Evolutionary conservation across 1,140 invertebrate species (phyloP), one percentile per base, ranked within the genome.

Genomic region (Musca domestica): DNA sequence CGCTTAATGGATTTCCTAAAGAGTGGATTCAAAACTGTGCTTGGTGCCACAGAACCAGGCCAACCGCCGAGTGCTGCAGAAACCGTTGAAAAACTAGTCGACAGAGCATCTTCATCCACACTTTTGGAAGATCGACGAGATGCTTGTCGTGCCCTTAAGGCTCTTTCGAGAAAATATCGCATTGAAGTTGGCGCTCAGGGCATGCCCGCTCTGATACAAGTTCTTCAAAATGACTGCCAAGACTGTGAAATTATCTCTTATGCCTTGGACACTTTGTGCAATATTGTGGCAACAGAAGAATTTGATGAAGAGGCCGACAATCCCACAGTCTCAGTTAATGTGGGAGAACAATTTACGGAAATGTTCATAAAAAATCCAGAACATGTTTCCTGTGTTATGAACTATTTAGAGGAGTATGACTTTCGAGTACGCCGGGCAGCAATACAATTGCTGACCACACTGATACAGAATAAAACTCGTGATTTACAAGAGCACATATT

Each of bases 281-380:
- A 96, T 83, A 88, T 99, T 66, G 95, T 95, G 68, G 91, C 89
- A 19, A 90, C 91, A 73, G 91, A 95, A 77, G 86, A 88, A 46
- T 91, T 93, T 74, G 91, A 94, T 27, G 92, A 94, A 81, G 92
- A 94, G 84, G 88, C 89, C 83, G 86, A 88, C 61, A 86, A 86
- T 71, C 84, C 84, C 6, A 78, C 83, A 17, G 83, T 88, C 14
- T 84, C 86, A 1, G 83, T 87, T n/a, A 89, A 89, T 73, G 86
- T 89, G 58, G 96, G 97, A 10, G 92, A 94, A 77, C 95, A 98
- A 79, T 99, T 99, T 78, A 98, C 98, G 5, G 98, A 99, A 86
- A 98, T 99, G 85, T 98, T 98, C 78, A 92, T 98, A 7, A 98
- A 99, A 83, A 90, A 92, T 72, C 83, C 88, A 15, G 93, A 96